A percentile compares a stretch with the other conserved stretches of the same genome.
phyloP scores from a whole-genome alignment of 2,888 invertebrate species.

The Cataglyphis rosenhaueri region DNA sequence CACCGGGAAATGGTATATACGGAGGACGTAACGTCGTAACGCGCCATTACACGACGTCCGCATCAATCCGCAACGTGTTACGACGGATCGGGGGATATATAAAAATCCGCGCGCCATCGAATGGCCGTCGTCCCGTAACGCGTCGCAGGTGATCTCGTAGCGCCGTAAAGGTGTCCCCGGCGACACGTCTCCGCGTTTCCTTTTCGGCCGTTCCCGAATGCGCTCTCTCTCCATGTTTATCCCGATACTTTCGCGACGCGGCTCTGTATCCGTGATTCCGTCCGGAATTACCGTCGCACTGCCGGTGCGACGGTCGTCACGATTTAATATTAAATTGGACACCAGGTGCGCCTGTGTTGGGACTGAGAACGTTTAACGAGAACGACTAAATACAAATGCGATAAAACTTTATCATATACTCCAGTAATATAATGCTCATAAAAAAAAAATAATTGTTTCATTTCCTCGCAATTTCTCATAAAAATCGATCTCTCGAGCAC shows the following conservation, averaged over 20 bases:
- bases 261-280: background rate
- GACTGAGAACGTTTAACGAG: constrained; percentile 14
- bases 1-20: constrained; percentile 14
- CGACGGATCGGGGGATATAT: constrained; percentile 37
- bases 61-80: constrained; percentile 39
- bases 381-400: constrained; percentile 2
- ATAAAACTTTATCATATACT: background rate
- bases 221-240: constrained; percentile 18
- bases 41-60: constrained; percentile 31
- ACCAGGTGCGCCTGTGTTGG: constrained; percentile 5
- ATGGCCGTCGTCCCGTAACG: constrained; percentile 32
- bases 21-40: constrained; percentile 43
- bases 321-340: constrained; percentile 35
- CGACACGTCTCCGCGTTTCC: background rate
- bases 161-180: constrained; percentile 18
- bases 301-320: background rate
- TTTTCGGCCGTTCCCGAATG: background rate
- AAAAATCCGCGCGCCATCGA: constrained; percentile 32
- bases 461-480: background rate
- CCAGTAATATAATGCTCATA: background rate
- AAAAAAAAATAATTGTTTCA: background rate
- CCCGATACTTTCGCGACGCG: constrained; percentile 14
- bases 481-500: background rate
- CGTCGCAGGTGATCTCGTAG: constrained; percentile 34
- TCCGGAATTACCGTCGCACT: constrained; percentile 5